Evolutionary conservation across 2,888 invertebrate genomes (phyloP), one percentile per base, ranked within the genome.

Genomic region (Xylota sylvarum): DNA sequence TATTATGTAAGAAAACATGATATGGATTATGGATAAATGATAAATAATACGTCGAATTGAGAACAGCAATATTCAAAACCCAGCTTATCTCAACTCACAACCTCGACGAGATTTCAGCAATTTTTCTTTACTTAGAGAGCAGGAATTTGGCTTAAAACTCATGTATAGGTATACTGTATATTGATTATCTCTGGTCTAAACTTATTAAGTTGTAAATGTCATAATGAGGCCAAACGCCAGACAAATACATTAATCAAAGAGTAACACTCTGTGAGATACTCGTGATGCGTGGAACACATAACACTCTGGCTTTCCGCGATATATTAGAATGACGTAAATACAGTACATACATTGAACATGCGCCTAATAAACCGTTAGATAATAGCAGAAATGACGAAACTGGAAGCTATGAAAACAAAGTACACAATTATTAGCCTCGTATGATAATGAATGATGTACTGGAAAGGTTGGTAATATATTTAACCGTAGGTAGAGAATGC

Each of bases 321-420:
- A 48, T 48, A 5, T 48, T 48, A 4, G 4, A 19, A 48, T 48
- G 48, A 48, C 48, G 48, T 48, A 48, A 19, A 48, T 48, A 10
- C 19, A 48, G n/a, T 19, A 48, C 19, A 19, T 48, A 19, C 17
- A 5, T 19, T 7, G 46, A 9, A 19, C 46, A 48, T 48, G 46
- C 46, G 19, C 43, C n/a, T n/a, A 43, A 9, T 17, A 3, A 23
- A 48, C 19, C 10, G 48, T 17, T 48, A 19, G 48, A 19, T 19
- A 19, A 19, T 19, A 19, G 2, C 3, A 19, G 9, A 48, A 1
- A 19, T 19, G 9, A 7, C 0, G 4, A 48, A 48, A 48, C 46
- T 48, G 4, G 19, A 17, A 9, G 19, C 17, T 48, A 19, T 19
- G 17, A 48, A n/a, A 48, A 48, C 46, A 48, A 48, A 9, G 43